Evolutionary conservation across 2,888 invertebrate species (phyloP), one percentile per base, ranked within the genome.

Genomic region (Lithophane socia): DNA sequence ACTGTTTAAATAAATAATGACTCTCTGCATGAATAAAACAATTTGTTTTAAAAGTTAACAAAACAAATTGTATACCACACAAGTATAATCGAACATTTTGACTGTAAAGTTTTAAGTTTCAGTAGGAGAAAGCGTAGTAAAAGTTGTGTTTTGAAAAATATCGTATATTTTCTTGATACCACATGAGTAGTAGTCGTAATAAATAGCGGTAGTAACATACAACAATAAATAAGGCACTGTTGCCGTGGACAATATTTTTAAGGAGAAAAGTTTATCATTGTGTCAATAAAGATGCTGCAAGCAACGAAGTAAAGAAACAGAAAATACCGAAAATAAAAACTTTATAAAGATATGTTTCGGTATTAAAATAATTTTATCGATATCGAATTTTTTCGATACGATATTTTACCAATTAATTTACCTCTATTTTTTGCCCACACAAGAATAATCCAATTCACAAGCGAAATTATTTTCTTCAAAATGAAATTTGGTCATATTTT

Each of bases 1-100:
- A 72, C 65, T 83, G 85, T 85, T 52, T 69, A 69, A 85, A 85
- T 81, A 73, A 58, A 66, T 73, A 72, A 73, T 74, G 49, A 73
- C 56, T 65, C 44, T 44, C 16, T 61, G 29, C 60, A 69, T 74
- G 68, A 82, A 82, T 82, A 77, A 73, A 71, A 76, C 60, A 73
- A 71, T 71, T 64, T 86, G 64, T 71, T 72, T 77, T 42, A 13
- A 80, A 63, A 69, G 65, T 21, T 67, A 71, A 47, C 29, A 72
- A 71, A 58, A 67, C 18, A 29, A 67, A 77, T 72, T 63, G 42
- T 56, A 60, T 63, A 21, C 44, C 29, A 65, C n/a, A 12, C 2
- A 64, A 54, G 21, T 82, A 77, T 42, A 82, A 74, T 77, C 10
- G 18, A 37, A 58, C 58, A 61, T 69, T 72, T 54, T 47, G 69